Conservation (phyloP, 1,140 invertebrate genomes). For the Achatina immaculata region DNA sequence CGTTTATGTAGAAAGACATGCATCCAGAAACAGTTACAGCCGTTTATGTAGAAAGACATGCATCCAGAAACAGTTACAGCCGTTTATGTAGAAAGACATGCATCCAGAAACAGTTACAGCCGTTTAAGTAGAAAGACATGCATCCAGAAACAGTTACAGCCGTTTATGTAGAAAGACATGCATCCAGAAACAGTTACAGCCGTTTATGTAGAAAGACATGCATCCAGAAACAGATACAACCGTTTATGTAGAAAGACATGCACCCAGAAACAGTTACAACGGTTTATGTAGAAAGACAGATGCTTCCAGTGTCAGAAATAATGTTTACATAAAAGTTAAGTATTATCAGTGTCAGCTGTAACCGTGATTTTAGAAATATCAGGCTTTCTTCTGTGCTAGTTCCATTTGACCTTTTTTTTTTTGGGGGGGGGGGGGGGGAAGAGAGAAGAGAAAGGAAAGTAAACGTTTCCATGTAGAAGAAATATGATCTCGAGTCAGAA, state of each 20-base stretch:
- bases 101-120: background rate
- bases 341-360: too few species aligned
- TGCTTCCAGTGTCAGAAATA: background rate
- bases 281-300: background rate
- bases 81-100: conserved; percentile 15
- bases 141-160: background rate
- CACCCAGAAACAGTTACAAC: background rate
- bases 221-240: background rate
- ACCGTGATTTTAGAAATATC: too few species aligned
- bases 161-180: background rate
- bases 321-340: too few species aligned
- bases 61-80: background rate
- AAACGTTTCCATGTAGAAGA: too few species aligned
- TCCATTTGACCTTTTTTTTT: too few species aligned
- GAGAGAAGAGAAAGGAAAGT: too few species aligned
- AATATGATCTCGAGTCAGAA: too few species aligned
- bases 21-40: too few species aligned
- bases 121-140: background rate
- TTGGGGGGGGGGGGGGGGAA: too few species aligned
- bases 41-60: background rate
- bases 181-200: background rate
- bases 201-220: background rate
- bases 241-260: background rate
- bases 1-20: too few species aligned
- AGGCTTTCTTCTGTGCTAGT: too few species aligned